Evolutionary conservation across 1,140 invertebrate genomes (phyloP), one percentile per base, ranked within the genome.

Genomic region (Drosophila melanogaster): DNA sequence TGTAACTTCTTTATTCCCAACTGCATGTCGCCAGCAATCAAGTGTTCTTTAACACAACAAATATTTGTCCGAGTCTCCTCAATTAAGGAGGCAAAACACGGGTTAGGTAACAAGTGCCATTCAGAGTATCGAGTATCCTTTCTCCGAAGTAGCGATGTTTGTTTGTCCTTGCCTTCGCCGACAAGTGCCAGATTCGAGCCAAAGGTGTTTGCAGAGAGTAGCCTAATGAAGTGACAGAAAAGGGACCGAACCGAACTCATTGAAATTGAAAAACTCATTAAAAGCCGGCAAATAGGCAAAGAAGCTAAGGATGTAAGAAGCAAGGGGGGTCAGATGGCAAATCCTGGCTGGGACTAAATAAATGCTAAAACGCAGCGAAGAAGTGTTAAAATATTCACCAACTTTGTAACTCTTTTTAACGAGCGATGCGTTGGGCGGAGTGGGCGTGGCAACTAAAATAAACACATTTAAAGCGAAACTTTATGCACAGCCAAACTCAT

Each of bases 381-480:
- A 90, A 89, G 84, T 89, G 84, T 84, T 89, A 89, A 89, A 89
- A 89, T 89, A 89, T 89, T 84, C 84, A 89, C 84, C 87, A 89
- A 89, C 84, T 89, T 89, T 89, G 84, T 89, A 90, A 89, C 84
- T 87, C 84, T 89, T 89, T 87, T 87, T 79, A 89, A 83, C 84
- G 84, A 87, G 77, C 66, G 40, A 71, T 81, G 53, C 44, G 47
- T 47, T 44, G 56, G 35, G 35, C n/a, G 46, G 22, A 5, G 10
- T 46, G 61, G 81, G 77, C 73, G 83, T 86, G 81, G 65, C 77
- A 84, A 84, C 84, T 89, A 89, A 84, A 89, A 84, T 89, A 90
- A 89, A 89, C 84, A 89, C 84, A 90, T 84, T 90, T 90, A 89
- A 89, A 89, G 84, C 72, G 80, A 77, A 90, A 89, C 84, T 89